Conservation (phyloP, 2,888 invertebrate genomes). For the Yponomeuta evonymella region DNA sequence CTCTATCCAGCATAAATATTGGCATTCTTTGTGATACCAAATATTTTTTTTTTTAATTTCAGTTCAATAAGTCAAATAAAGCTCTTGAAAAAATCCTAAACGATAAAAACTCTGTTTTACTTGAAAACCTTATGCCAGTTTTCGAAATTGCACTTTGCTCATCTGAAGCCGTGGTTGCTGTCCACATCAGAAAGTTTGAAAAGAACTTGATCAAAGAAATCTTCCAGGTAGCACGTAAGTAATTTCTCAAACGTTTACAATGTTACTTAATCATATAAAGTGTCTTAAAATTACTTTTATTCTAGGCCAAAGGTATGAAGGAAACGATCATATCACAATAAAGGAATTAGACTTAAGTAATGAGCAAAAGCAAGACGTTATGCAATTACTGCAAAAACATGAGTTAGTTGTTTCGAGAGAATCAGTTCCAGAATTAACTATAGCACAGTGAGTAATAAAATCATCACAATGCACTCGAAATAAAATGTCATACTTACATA, state of each 20-base stretch:
- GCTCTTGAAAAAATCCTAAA: background rate
- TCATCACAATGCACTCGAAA: too few species aligned
- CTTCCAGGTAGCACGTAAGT: background rate
- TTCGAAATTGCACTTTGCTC: background rate
- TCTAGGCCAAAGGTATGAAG: background rate
- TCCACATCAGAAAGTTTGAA: background rate
- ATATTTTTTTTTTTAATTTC: background rate
- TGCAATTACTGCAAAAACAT: constrained; percentile 2
- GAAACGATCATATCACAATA: background rate
- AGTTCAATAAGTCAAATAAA: background rate
- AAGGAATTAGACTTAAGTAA: background rate
- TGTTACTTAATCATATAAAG: too few species aligned
- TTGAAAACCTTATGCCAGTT: background rate
- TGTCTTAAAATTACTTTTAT: background rate
- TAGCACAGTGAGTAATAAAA: constrained; percentile 7
- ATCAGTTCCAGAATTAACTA: background rate
- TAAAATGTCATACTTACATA: too few species aligned
- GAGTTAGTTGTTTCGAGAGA: background rate
- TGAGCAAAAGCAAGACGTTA: background rate
- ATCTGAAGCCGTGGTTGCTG: background rate
- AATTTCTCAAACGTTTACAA: background rate
- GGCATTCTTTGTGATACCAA: background rate
- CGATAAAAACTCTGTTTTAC: background rate
- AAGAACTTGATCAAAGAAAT: background rate
- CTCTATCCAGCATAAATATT: background rate